Conservation (phyloP, 2,888 invertebrate species). For the Drosophila birchii region DNA sequence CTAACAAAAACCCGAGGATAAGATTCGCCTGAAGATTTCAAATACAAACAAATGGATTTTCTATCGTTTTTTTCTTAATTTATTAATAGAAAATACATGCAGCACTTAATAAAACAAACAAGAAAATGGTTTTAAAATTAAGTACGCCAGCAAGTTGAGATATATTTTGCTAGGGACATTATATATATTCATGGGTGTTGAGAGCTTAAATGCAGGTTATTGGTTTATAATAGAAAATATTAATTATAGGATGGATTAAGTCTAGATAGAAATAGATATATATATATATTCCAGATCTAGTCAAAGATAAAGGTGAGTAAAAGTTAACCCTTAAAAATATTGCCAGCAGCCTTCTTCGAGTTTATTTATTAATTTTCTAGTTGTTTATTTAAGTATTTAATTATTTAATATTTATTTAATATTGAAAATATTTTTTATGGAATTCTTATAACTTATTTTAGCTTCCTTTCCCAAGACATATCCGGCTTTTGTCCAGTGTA, state of each 20-base stretch:
- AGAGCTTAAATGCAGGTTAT: not conserved
- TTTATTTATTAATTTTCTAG: not conserved
- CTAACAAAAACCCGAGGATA: conserved; percentile 12
- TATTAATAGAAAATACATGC: not conserved
- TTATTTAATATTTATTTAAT: not conserved
- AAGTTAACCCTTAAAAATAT: not conserved
- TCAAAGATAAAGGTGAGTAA: not conserved
- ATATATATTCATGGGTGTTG: not conserved
- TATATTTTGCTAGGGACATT: too few species aligned
- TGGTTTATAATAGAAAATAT: not conserved
- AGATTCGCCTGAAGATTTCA: not conserved
- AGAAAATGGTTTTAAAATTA: too few species aligned
- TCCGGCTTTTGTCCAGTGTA: not conserved
- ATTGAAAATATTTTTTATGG: not conserved
- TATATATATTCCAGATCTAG: too few species aligned
- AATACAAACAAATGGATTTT: conserved; percentile 1
- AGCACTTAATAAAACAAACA: not conserved
- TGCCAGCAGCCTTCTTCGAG: not conserved
- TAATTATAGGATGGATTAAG: too few species aligned
- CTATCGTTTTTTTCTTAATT: not conserved
- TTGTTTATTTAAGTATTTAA: not conserved
- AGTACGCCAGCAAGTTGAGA: not conserved
- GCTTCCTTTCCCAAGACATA: not conserved
- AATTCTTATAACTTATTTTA: too few species aligned
- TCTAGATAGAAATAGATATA: not conserved